Conservation (phyloP, 2,888 invertebrate genomes). For the Sesia apiformis region DNA sequence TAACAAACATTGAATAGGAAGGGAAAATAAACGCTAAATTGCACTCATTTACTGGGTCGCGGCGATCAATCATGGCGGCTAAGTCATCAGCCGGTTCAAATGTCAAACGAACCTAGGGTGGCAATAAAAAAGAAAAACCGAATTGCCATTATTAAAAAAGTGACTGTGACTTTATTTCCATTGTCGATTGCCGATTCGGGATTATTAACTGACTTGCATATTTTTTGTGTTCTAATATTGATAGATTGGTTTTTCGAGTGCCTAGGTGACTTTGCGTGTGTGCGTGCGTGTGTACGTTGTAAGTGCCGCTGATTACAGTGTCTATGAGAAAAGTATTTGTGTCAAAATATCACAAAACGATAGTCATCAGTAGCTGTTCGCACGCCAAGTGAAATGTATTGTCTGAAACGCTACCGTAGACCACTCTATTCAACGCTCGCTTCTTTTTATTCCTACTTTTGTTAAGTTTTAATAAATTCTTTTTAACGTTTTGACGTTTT, state of each 20-base stretch:
- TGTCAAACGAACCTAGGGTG: conserved; percentile 73
- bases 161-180: conserved; percentile 74
- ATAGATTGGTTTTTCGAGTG: conserved; percentile 69
- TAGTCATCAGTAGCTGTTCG: conserved; percentile 51
- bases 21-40: conserved; percentile 68
- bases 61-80: conserved; percentile 68
- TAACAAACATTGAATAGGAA: conserved; percentile 54
- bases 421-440: background rate
- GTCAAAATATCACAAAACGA: conserved; percentile 57
- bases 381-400: conserved; percentile 52
- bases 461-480: conserved; percentile 28
- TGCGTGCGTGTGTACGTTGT: conserved; percentile 29
- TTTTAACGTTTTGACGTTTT: conserved; percentile 34
- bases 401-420: conserved; percentile 24
- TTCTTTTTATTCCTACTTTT: conserved; percentile 19
- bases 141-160: conserved; percentile 73
- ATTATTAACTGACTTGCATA: conserved; percentile 75
- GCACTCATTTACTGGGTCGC: conserved; percentile 70
- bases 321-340: conserved; percentile 47
- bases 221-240: conserved; percentile 75
- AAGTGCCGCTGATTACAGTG: conserved; percentile 51
- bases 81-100: conserved; percentile 73
- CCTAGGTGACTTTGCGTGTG: conserved; percentile 48
- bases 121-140: conserved; percentile 66
- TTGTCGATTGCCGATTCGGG: conserved; percentile 72